Evolutionary conservation across 1,140 invertebrate species (phyloP).

Genomic region (Cyclargus thomasi): DNA sequence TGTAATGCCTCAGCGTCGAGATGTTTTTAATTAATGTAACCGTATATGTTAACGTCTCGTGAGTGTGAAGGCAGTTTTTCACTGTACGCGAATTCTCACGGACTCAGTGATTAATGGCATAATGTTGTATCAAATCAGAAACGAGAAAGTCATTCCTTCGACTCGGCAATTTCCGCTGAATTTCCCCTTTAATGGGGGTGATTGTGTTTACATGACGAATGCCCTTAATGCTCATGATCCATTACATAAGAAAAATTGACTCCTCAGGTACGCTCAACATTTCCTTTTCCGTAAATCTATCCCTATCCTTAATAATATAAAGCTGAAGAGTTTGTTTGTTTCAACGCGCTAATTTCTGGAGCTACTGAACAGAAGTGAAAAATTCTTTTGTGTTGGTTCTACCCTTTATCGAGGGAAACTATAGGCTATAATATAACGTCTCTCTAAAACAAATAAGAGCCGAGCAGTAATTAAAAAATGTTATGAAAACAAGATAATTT

Average conservation of each 20-base stretch:
- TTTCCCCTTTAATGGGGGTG: slow-evolving; percentile 14
- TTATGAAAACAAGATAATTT: no score
- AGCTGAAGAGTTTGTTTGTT: no score
- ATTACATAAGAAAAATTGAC: neutral
- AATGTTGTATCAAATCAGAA: slow-evolving; percentile 2
- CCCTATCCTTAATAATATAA: no score
- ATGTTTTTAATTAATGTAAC: slow-evolving; percentile 5
- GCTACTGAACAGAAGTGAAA: no score
- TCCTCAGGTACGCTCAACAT: neutral
- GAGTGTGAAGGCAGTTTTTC: slow-evolving; percentile 4
- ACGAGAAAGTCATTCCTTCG: slow-evolving; percentile 13
- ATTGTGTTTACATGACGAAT: neutral
- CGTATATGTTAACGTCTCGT: slow-evolving; percentile 3
- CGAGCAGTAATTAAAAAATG: no score
- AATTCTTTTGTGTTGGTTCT: no score
- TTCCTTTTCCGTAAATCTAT: neutral
- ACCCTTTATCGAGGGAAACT: no score
- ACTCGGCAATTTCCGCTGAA: neutral
- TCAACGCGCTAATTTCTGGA: no score
- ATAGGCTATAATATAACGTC: no score
- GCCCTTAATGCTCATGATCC: neutral
- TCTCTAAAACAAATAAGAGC: no score
- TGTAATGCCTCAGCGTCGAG: neutral
- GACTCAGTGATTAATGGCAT: slow-evolving; percentile 2
- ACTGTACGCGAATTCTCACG: slow-evolving; percentile 4